Percentiles rank a stretch among this genome's conserved stretches.
Conservation (phyloP, 2,888 invertebrate genomes). For the Celastrina argiolus region DNA sequence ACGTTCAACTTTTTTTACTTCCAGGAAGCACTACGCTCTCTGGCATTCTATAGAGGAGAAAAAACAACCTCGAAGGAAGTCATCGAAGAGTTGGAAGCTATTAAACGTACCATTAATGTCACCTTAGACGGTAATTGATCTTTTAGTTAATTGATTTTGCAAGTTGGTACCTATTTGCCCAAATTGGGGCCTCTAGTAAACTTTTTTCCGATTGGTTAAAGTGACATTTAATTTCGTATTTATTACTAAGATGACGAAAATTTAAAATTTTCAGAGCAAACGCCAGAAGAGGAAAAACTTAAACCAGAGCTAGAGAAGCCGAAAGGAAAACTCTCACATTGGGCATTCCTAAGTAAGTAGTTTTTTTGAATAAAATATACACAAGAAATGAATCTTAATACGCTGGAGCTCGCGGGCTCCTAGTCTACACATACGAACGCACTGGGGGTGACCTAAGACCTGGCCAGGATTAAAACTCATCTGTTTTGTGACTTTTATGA, state of each 20-base stretch:
- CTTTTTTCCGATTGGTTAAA: not conserved
- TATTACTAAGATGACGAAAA: not conserved
- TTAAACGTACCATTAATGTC: conserved; percentile 35
- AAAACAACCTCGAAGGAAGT: conserved; percentile 35
- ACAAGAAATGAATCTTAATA: too few species aligned
- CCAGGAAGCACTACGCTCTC: conserved; percentile 52
- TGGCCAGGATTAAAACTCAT: too few species aligned
- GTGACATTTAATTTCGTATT: not conserved
- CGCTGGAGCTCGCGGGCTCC: too few species aligned
- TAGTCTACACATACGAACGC: too few species aligned
- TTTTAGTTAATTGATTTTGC: not conserved
- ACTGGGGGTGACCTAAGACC: too few species aligned
- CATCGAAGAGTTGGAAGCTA: conserved; percentile 34
- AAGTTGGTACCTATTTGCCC: too few species aligned
- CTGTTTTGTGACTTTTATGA: too few species aligned
- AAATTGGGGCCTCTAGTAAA: not conserved
- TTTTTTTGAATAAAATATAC: not conserved
- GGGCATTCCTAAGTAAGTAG: conserved; percentile 53
- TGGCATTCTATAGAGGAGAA: conserved; percentile 52
- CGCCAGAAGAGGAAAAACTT: conserved; percentile 42
- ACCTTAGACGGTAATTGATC: conserved; percentile 33
- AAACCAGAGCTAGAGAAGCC: conserved; percentile 31
- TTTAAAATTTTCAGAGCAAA: conserved; percentile 36
- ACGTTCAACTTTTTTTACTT: conserved; percentile 21
- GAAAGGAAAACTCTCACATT: conserved; percentile 42